phyloP scores from a whole-genome alignment of 2,797 vertebrate genomes.

The Poeciliopsis infans region DNA sequence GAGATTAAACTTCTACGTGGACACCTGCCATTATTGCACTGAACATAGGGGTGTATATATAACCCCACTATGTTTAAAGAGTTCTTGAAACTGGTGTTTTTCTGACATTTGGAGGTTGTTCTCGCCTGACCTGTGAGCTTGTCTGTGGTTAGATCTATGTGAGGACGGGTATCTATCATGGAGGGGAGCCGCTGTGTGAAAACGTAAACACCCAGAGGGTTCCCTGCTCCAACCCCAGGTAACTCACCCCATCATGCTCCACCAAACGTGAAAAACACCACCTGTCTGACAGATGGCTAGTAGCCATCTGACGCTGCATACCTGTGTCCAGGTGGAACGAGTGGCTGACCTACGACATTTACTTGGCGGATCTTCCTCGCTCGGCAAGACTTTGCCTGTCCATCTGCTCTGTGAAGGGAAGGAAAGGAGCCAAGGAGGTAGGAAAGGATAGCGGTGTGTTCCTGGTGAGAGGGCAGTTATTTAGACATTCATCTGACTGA shows the following conservation, averaged over 20 bases:
- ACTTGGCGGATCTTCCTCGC: constrained; percentile 73
- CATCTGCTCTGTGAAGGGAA: constrained; percentile 73
- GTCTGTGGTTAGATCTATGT: constrained; percentile 89
- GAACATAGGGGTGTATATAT: background rate
- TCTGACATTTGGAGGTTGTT: background rate
- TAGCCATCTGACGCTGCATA: background rate
- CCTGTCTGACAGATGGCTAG: background rate
- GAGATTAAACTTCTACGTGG: background rate
- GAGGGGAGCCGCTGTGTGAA: constrained; percentile 95
- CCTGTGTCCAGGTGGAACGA: constrained; percentile 69
- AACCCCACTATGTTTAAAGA: background rate
- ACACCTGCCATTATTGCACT: background rate
- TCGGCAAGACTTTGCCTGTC: constrained; percentile 67
- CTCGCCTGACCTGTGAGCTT: constrained; percentile 9
- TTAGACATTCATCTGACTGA: background rate
- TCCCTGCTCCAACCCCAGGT: constrained; percentile 96
- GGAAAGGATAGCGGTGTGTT: background rate
- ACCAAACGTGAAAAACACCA: background rate
- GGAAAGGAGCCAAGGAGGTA: constrained; percentile 71
- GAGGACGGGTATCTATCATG: constrained; percentile 95
- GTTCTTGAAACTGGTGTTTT: background rate
- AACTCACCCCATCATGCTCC: constrained; percentile 9
- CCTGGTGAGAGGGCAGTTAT: background rate
- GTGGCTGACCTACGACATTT: constrained; percentile 71
- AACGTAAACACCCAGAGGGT: constrained; percentile 97